These are phyloP conservation scores for Pungitius pungitius DNA, from an alignment of 2,113 vertebrate genomes.

Conservation along the genomic window DNA sequence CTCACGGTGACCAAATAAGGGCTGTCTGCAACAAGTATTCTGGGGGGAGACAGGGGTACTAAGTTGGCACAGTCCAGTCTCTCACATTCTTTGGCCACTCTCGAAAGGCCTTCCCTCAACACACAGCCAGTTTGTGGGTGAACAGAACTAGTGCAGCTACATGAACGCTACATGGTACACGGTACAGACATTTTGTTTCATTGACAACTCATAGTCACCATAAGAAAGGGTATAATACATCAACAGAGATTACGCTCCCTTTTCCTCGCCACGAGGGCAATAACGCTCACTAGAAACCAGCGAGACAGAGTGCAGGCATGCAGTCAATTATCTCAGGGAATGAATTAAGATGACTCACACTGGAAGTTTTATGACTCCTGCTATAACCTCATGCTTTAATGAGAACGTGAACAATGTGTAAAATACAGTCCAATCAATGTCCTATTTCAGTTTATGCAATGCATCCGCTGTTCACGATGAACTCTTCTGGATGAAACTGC, in stretches of 20 bases:
- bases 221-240: background rate
- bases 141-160: constrained; percentile 21
- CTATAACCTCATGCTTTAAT: background rate
- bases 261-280: background rate
- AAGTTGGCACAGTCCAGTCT: constrained; percentile 69
- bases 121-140: constrained; percentile 32
- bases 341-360: constrained; percentile 6
- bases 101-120: constrained; percentile 71
- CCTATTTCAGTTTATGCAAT: background rate
- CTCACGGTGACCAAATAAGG: constrained; percentile 78
- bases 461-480: background rate
- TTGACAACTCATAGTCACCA: background rate
- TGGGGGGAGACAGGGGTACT: constrained; percentile 63
- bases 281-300: background rate
- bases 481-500: background rate
- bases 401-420: constrained; percentile 4
- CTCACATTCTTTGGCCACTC: constrained; percentile 63
- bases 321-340: background rate
- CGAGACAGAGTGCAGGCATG: background rate
- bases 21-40: constrained; percentile 62
- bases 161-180: constrained; percentile 16
- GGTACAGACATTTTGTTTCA: constrained; percentile 11
- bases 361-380: constrained; percentile 1
- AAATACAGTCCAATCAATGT: constrained; percentile 9
- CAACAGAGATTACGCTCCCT: background rate